Evolutionary conservation across 2,888 invertebrate genomes (phyloP).

Genomic region (Terebella lapidaria): DNA sequence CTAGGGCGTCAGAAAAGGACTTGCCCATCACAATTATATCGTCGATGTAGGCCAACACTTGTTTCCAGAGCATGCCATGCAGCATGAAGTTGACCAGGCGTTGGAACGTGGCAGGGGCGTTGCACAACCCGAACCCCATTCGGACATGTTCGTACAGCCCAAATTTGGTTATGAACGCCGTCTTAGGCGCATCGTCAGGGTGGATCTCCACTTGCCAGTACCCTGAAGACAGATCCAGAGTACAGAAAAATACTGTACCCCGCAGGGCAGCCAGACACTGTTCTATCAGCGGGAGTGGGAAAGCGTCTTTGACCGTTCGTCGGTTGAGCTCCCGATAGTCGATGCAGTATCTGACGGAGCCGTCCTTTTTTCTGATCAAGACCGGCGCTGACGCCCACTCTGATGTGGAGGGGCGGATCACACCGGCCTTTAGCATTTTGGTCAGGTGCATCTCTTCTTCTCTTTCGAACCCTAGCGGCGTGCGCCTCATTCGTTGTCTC

Average conservation of each 20-base stretch:
- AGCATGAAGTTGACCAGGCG: no score
- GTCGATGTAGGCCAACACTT: neutral
- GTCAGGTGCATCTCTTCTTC: conserved; percentile 14
- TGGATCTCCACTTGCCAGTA: no score
- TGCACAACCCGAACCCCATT: no score
- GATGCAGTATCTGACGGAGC: neutral
- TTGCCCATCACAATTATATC: neutral
- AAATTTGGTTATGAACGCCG: no score
- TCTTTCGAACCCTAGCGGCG: conserved; percentile 16
- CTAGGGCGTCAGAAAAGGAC: neutral
- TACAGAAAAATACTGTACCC: neutral
- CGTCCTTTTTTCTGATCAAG: neutral
- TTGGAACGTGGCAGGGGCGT: no score
- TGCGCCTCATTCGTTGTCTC: conserved; percentile 10
- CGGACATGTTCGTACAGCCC: no score
- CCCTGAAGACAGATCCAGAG: neutral
- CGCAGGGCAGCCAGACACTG: neutral
- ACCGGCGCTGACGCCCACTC: neutral
- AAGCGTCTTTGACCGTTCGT: neutral
- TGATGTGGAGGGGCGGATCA: neutral
- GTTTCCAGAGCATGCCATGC: no score
- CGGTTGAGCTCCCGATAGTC: neutral
- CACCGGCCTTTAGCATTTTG: conserved; percentile 12
- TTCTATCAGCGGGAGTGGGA: neutral
- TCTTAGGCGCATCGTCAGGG: no score